phyloP scores from a whole-genome alignment of 2,888 invertebrate genomes.

The Leuctra nigra region DNA sequence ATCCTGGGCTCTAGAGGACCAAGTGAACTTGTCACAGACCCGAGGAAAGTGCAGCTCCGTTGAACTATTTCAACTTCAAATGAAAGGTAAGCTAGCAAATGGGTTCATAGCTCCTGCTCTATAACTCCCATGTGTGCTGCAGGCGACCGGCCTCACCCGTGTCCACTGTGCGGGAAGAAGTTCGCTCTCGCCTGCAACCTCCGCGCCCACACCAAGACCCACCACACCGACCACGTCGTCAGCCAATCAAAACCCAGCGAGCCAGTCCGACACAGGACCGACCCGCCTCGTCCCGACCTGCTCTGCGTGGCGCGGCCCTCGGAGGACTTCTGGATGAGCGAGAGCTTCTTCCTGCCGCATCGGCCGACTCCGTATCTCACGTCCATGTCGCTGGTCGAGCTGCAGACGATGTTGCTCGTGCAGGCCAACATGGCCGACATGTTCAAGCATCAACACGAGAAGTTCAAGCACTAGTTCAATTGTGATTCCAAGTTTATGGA shows the following conservation, averaged over 20 bases:
- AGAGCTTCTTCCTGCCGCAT: not conserved
- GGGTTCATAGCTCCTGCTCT: too few relatives aligned
- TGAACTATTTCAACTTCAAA: too few relatives aligned
- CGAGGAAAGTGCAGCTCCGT: too few relatives aligned
- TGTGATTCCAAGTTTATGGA: too few relatives aligned
- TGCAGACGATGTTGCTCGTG: conserved; percentile 16
- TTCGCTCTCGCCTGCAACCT: conserved; percentile 34
- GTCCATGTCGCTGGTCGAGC: conserved; percentile 7
- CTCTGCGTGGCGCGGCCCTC: not conserved
- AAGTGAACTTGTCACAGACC: too few relatives aligned
- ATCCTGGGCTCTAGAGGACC: too few relatives aligned
- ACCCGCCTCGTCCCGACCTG: not conserved
- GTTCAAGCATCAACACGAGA: too few relatives aligned
- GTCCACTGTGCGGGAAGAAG: conserved; percentile 34
- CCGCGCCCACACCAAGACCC: conserved; percentile 29
- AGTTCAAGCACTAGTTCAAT: too few relatives aligned
- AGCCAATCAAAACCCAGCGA: not conserved
- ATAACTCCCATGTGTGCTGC: conserved; percentile 40
- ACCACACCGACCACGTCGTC: conserved; percentile 2
- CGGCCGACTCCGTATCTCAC: not conserved
- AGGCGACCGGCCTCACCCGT: conserved; percentile 34
- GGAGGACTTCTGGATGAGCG: conserved; percentile 3
- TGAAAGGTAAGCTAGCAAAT: too few relatives aligned
- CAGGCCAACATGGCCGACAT: conserved; percentile 6
- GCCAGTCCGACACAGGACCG: not conserved